A percentile compares a stretch with the other conserved stretches of the same genome.
phyloP scores from a whole-genome alignment of 1,140 invertebrate species.

The Orussus abietinus region DNA sequence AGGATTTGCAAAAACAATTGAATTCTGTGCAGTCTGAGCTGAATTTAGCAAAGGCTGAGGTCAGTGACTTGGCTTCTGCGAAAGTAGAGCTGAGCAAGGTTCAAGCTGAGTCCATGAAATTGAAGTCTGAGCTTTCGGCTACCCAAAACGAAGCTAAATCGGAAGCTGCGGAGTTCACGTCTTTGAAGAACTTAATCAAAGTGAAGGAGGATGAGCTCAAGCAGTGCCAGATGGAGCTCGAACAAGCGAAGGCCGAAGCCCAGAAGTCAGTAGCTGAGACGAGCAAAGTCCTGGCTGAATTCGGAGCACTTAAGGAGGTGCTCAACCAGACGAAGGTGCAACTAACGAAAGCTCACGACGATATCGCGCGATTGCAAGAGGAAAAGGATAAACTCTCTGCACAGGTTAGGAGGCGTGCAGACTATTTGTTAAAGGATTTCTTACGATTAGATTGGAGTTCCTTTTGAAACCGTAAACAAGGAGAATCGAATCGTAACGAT shows the following conservation, averaged over 20 bases:
- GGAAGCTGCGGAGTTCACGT: constrained; percentile 30
- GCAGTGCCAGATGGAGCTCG: constrained; percentile 22
- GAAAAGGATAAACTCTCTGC: constrained; percentile 53
- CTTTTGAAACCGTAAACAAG: no score
- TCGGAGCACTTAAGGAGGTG: no score
- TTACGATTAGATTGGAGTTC: no score
- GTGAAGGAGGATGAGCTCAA: constrained; percentile 34
- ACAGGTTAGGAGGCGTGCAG: constrained; percentile 44
- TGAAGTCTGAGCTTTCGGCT: constrained; percentile 30
- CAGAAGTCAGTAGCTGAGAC: constrained; percentile 27
- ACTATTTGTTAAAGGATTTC: no score
- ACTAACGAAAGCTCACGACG: constrained; percentile 27
- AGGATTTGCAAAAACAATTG: constrained; percentile 44
- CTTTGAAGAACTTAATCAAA: constrained; percentile 23
- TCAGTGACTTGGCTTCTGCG: constrained; percentile 28
- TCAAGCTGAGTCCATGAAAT: constrained; percentile 33
- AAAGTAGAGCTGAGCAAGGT: constrained; percentile 34
- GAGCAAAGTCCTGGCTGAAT: constrained; percentile 24
- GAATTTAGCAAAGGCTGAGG: constrained; percentile 33
- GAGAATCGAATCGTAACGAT: no score
- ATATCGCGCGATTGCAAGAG: constrained; percentile 45
- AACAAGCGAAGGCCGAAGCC: constrained; percentile 29
- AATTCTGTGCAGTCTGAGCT: constrained; percentile 40
- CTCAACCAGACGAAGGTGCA: constrained; percentile 16
- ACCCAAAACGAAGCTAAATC: constrained; percentile 31